A percentile compares a stretch with the other conserved stretches of the same genome.
Evolutionary conservation across 2,113 vertebrate genomes (phyloP).

Genomic region (Alectura lathami): DNA sequence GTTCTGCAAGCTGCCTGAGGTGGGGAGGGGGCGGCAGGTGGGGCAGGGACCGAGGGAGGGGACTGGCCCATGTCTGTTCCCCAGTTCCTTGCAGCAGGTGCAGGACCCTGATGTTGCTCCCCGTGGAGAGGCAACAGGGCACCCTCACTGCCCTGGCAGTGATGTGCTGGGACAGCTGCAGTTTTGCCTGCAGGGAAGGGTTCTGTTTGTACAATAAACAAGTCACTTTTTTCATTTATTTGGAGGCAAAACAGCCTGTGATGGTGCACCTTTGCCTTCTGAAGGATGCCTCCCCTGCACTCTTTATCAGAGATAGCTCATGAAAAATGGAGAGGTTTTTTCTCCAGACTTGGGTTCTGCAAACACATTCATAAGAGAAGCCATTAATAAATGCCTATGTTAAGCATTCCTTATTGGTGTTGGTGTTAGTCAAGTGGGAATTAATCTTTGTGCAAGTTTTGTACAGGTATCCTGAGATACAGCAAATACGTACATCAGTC

Average conservation of each 20-base stretch:
- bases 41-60: background rate
- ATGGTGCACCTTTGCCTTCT: background rate
- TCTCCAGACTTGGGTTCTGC: background rate
- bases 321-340: conserved; percentile 36
- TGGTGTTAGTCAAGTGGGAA: background rate
- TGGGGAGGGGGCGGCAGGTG: background rate
- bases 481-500: background rate
- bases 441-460: background rate
- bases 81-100: background rate
- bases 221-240: background rate
- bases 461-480: background rate
- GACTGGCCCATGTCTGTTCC: background rate
- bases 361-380: background rate
- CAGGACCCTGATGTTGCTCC: rapidly evolving
- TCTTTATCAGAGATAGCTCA: conserved; percentile 16
- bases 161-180: background rate
- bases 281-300: background rate
- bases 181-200: background rate
- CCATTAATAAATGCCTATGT: background rate
- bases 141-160: background rate
- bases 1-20: background rate
- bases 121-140: background rate
- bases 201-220: background rate
- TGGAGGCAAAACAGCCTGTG: background rate
- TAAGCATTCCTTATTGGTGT: background rate